Conservation (phyloP, 2,888 invertebrate species). For the Rhyacophila evoluta region DNA sequence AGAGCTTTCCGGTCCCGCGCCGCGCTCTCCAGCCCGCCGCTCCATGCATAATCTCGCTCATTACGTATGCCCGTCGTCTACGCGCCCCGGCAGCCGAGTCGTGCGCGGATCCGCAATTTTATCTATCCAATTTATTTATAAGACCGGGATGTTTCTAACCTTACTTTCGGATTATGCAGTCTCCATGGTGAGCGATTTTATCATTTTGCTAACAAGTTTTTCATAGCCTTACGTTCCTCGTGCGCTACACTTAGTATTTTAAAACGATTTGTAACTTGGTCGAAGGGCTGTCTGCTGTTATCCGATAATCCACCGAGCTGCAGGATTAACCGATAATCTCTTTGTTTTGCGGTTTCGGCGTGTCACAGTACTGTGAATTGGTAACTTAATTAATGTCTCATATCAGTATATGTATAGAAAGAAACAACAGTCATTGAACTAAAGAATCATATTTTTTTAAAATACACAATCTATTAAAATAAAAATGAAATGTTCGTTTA, state of each 20-base stretch:
- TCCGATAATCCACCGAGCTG: too few relatives aligned
- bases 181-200: neutral
- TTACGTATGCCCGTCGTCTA: slow-evolving; percentile 19
- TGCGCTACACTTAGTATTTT: neutral
- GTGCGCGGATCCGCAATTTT: slow-evolving; percentile 21
- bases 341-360: too few relatives aligned
- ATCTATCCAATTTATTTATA: slow-evolving; percentile 24
- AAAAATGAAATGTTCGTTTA: too few relatives aligned
- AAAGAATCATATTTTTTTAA: too few relatives aligned
- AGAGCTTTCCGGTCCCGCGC: slow-evolving; percentile 1
- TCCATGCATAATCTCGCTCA: neutral
- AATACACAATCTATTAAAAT: too few relatives aligned
- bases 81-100: slow-evolving; percentile 9
- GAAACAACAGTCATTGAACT: too few relatives aligned
- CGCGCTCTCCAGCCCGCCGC: neutral
- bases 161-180: neutral
- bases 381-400: too few relatives aligned
- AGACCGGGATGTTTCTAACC: slow-evolving; percentile 21
- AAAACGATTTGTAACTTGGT: neutral
- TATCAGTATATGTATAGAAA: too few relatives aligned
- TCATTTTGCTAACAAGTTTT: slow-evolving; percentile 10
- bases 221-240: neutral
- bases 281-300: too few relatives aligned
- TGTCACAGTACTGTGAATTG: too few relatives aligned
- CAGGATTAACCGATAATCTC: too few relatives aligned